phyloP scores from a whole-genome alignment of 2,797 vertebrate genomes.

The Enteromius fasciolatus region DNA sequence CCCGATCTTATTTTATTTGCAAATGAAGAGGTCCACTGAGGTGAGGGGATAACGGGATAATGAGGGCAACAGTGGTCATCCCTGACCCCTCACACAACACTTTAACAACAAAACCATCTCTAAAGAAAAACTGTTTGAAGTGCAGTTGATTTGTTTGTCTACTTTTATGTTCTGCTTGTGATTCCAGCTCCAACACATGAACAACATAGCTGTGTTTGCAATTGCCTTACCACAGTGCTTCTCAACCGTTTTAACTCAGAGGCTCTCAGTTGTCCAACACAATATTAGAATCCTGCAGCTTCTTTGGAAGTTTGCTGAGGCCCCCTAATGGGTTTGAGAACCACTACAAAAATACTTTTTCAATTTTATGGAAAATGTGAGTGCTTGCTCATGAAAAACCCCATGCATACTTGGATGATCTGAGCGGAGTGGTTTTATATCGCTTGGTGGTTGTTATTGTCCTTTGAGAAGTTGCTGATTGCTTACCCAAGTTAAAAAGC shows the following conservation, averaged over 20 bases:
- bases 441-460: not conserved
- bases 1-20: conserved; percentile 37
- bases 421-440: not conserved
- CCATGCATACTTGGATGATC: not conserved
- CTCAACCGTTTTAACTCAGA: not conserved
- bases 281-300: not conserved
- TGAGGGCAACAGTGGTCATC: conserved; percentile 8
- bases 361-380: not conserved
- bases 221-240: not conserved
- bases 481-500: not conserved
- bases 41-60: conserved; percentile 41
- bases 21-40: conserved; percentile 43
- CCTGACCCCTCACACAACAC: not conserved
- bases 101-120: not conserved
- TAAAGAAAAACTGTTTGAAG: conserved; percentile 6
- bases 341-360: not conserved
- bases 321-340: not conserved
- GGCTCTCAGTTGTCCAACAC: not conserved
- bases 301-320: not conserved
- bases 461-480: not conserved
- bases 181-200: not conserved
- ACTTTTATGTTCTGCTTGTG: conserved; percentile 11
- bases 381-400: not conserved
- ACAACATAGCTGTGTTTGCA: not conserved
- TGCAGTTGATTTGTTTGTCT: not conserved